Conservation (phyloP, 2,888 invertebrate genomes). For the Tolmerus cingulatus region DNA sequence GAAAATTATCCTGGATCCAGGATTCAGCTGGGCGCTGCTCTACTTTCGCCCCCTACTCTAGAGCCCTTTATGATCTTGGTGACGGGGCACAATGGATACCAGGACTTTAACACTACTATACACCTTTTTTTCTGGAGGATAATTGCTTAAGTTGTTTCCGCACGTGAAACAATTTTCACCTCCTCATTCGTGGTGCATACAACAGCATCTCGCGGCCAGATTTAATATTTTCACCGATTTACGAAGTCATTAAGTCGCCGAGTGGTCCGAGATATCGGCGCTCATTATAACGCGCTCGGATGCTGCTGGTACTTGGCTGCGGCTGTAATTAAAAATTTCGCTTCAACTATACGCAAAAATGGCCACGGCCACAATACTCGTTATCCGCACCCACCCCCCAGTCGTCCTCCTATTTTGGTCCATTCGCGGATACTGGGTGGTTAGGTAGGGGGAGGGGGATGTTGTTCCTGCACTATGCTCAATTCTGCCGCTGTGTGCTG, state of each 20-base stretch:
- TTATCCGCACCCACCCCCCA: not conserved
- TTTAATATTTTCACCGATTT: constrained; percentile 33
- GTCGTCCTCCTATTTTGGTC: not conserved
- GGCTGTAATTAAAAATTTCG: constrained; percentile 28
- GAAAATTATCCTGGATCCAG: not conserved
- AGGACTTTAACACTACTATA: not conserved
- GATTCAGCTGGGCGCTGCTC: not conserved
- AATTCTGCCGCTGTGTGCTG: not conserved
- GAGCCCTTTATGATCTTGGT: not conserved
- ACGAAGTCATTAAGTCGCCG: constrained; percentile 5
- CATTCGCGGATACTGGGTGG: not conserved
- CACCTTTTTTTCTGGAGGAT: not conserved
- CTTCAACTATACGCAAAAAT: constrained; percentile 32
- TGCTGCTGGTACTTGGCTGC: not conserved
- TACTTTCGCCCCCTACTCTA: not conserved
- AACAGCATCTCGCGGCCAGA: not conserved
- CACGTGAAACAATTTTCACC: not conserved
- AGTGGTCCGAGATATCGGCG: not conserved
- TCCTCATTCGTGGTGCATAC: not conserved
- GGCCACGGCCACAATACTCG: constrained; percentile 15
- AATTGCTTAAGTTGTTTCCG: not conserved
- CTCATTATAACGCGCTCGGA: not conserved
- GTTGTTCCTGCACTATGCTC: not conserved
- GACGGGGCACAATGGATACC: not conserved
- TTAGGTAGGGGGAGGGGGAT: not conserved